phyloP scores from a whole-genome alignment of 1,140 invertebrate species.

The Heliconius himera region DNA sequence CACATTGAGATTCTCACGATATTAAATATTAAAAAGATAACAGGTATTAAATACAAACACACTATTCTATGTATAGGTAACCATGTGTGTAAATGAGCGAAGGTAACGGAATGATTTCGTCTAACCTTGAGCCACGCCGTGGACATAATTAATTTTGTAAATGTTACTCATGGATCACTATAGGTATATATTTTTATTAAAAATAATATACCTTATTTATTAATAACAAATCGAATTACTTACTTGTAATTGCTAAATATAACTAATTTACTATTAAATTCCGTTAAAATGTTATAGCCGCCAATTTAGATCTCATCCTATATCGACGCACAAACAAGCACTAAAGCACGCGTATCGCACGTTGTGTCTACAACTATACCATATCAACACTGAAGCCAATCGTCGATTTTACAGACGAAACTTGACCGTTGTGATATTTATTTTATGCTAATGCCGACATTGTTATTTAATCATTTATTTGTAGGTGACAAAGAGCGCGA shows the following conservation, averaged over 20 bases:
- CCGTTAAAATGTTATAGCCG: background rate
- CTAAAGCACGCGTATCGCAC: slow-evolving; percentile 57
- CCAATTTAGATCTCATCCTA: slow-evolving; percentile 48
- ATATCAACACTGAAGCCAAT: slow-evolving; percentile 50
- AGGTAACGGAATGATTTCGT: slow-evolving; percentile 2
- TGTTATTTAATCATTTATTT: slow-evolving; percentile 39
- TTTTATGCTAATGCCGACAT: slow-evolving; percentile 37
- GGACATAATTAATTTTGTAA: background rate
- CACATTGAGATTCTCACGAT: slow-evolving; percentile 11
- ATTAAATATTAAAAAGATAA: slow-evolving; percentile 13
- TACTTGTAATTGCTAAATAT: background rate
- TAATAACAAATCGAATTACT: background rate
- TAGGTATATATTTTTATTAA: background rate
- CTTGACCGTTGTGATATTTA: slow-evolving; percentile 31
- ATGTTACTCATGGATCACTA: background rate
- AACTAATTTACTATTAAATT: background rate
- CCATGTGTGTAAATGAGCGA: background rate
- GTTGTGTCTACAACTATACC: slow-evolving; percentile 47
- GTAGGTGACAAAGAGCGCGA: slow-evolving; percentile 25
- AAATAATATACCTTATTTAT: background rate
- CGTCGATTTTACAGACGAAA: slow-evolving; percentile 38
- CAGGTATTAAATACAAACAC: background rate
- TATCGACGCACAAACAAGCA: slow-evolving; percentile 57
- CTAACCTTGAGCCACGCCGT: background rate
- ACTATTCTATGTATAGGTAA: background rate